Base-by-base conservation (phyloP, 2,113 vertebrate species). In the Hucho hucho region DNA sequence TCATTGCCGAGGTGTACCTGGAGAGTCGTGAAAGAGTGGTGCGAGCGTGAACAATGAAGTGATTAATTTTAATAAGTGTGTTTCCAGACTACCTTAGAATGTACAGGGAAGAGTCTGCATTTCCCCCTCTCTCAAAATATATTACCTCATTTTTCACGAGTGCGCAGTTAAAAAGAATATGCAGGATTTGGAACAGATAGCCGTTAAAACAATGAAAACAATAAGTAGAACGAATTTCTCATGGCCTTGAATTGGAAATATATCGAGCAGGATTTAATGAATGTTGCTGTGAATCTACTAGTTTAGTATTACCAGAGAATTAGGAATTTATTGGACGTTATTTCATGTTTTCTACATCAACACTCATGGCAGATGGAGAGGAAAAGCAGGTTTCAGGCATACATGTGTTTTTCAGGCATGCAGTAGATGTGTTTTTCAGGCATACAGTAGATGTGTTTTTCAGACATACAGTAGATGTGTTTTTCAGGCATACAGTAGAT, bases 11-110 rank as follows among this genome's bases (percentile, higher is more conserved):
- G 82, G 75, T 83, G 86, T 85, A 84, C 86, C 87, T 86, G 79
- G 81, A 72, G 64, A 78, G 65, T 58, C 74, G 78, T 84, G 79
- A 87, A 77, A 68, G 78, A 82, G 71, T 71, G 78, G 85, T 77
- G 76, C 73, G 65, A 87, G 87, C 87, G 88, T 91, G 90, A 91
- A 91, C 88, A 92, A 78, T 85, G 63, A 88, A 87, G 83, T 85
- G 87, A 88, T 92, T 91, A 68, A 91, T 93, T 94, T 91, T 91
- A 94, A 94, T 95, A 94, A 95, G 94, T 91, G 90, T 87, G 90
- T 90, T 86, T 78, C 80, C 89, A 92, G 91, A 90, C 91, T 92
- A 87, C 91, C 91, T 94, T 92, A 89, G 92, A 93, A 94, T 87
- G 86, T 86, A 89, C 92, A 94, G 94, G 94, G 87, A 93, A 93